Conservation (phyloP, 2,888 invertebrate genomes). For the Tricholauxania praeusta region DNA sequence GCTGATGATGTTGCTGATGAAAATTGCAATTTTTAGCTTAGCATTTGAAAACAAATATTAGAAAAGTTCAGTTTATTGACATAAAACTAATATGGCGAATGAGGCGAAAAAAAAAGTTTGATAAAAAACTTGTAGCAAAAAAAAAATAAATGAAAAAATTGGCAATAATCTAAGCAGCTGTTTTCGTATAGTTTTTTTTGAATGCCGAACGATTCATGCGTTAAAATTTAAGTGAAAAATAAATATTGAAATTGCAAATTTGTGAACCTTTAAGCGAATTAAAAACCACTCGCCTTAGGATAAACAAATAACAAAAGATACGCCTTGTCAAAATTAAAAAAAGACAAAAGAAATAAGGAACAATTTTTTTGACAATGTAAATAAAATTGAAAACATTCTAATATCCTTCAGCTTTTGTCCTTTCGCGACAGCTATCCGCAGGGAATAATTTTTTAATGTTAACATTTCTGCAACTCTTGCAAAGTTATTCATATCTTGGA, state of each 20-base stretch:
- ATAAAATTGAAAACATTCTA: constrained; percentile 4
- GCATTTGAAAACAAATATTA: constrained; percentile 22
- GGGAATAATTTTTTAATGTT: constrained; percentile 27
- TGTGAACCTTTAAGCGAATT: constrained; percentile 20
- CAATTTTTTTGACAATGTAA: constrained; percentile 21
- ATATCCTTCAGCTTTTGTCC: too few species aligned
- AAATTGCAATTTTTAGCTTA: constrained; percentile 18
- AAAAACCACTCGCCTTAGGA: constrained; percentile 8
- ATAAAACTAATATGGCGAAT: constrained; percentile 30
- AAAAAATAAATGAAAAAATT: not conserved
- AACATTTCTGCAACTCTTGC: too few species aligned
- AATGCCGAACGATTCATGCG: constrained; percentile 11
- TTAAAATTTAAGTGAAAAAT: constrained; percentile 29
- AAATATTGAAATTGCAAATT: constrained; percentile 22
- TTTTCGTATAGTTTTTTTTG: too few species aligned
- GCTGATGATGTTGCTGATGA: constrained; percentile 22
- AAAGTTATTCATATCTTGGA: too few species aligned
- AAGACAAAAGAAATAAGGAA: constrained; percentile 8
- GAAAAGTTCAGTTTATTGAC: constrained; percentile 35
- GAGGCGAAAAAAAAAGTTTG: not conserved
- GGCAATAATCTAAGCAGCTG: not conserved
- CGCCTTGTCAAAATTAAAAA: not conserved
- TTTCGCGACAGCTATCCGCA: constrained; percentile 18
- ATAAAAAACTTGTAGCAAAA: not conserved
- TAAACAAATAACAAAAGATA: not conserved